Percentiles rank a stretch among this genome's conserved stretches.
These are phyloP conservation scores for Altica lythri DNA, from an alignment of 2,888 invertebrate genomes.

Conservation along the genomic window DNA sequence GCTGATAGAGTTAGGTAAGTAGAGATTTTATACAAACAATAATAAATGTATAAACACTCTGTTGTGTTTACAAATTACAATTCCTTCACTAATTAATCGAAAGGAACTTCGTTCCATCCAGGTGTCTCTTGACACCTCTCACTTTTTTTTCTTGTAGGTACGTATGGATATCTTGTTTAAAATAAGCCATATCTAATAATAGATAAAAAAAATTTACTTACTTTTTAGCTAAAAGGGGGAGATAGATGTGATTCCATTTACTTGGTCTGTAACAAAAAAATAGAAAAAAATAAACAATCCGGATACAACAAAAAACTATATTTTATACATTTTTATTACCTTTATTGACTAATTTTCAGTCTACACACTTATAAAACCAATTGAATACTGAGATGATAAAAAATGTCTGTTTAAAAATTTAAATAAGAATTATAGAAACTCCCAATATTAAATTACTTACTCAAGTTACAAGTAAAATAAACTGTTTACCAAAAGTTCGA, in stretches of 20 bases:
- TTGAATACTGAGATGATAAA: neutral
- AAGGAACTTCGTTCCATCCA: too few species aligned
- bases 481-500: too few species aligned
- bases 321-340: neutral
- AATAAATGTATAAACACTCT: too few species aligned
- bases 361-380: neutral
- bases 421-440: too few species aligned
- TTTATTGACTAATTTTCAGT: neutral
- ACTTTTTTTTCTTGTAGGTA: too few species aligned
- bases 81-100: too few species aligned
- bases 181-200: slow-evolving; percentile 2
- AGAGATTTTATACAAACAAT: too few species aligned
- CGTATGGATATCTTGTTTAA: too few species aligned
- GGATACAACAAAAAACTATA: neutral
- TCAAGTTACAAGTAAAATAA: slow-evolving; percentile 21
- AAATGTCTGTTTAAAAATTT: neutral
- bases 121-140: too few species aligned
- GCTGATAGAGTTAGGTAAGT: too few species aligned
- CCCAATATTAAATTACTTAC: slow-evolving; percentile 30
- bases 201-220: slow-evolving; percentile 41
- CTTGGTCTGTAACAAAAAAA: slow-evolving; percentile 53
- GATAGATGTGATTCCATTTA: slow-evolving; percentile 57
- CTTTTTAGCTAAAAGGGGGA: slow-evolving; percentile 54
- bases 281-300: neutral
- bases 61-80: too few species aligned